A percentile compares a stretch with the other conserved stretches of the same genome.
Conservation (phyloP, 2,888 invertebrate species). For the Nomada ferruginata region DNA sequence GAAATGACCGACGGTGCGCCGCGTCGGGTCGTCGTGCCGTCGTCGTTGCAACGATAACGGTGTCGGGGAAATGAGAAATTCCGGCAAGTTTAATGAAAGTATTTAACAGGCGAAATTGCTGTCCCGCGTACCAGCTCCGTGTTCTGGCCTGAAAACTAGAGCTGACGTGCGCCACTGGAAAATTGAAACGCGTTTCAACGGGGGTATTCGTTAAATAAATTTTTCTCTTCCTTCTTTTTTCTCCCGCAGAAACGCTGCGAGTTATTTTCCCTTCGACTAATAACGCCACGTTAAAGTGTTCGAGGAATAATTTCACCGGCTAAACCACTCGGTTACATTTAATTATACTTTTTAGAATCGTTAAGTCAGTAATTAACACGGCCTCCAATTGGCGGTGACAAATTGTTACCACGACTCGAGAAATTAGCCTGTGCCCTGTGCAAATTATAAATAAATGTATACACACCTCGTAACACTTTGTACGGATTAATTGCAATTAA, state of each 20-base stretch:
- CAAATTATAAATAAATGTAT: too few relatives aligned
- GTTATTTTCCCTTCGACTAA: slow-evolving; percentile 28
- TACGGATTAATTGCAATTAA: too few relatives aligned
- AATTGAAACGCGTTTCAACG: slow-evolving; percentile 56
- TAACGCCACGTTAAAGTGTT: background rate
- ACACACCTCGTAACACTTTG: too few relatives aligned
- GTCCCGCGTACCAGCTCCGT: slow-evolving; percentile 27
- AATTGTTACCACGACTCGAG: too few relatives aligned
- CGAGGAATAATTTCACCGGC: background rate
- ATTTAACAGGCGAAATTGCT: slow-evolving; percentile 72
- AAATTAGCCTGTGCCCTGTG: background rate
- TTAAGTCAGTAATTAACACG: background rate
- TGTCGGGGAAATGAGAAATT: slow-evolving; percentile 72
- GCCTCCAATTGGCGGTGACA: background rate
- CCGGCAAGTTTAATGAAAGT: slow-evolving; percentile 76
- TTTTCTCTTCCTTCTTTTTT: background rate
- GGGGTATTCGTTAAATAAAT: slow-evolving; percentile 43
- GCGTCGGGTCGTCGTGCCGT: slow-evolving; percentile 27
- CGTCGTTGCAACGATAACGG: slow-evolving; percentile 54
- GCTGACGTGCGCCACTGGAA: slow-evolving; percentile 23
- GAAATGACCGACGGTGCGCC: slow-evolving; percentile 48
- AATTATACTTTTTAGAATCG: background rate
- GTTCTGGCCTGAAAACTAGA: slow-evolving; percentile 22
- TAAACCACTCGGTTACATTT: background rate
- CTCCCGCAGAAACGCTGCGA: background rate